Evolutionary conservation across 2,113 vertebrate genomes (phyloP), one percentile per base, ranked within the genome.

Genomic region (Cyanoderma ruficeps): DNA sequence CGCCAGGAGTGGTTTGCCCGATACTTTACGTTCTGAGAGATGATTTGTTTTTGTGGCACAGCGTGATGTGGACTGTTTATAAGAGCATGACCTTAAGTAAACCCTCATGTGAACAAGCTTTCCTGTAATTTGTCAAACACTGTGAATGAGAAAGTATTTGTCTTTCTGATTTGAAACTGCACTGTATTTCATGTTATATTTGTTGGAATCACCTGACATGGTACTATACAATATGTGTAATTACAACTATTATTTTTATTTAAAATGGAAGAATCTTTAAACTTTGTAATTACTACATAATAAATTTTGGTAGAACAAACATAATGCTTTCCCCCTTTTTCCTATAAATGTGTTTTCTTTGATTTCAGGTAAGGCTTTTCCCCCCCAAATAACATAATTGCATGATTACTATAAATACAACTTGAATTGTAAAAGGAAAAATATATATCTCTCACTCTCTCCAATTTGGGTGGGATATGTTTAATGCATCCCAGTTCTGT

Each of bases 1-100:
- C 99, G 98, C 96, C 99, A 99, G 98, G 99, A 99, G 97, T 99
- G 99, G 99, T 98, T 99, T 94, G 99, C 99, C 97, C 99, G 99
- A 60, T 99, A 99, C 98, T 99, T 99, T 98, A 99, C 99, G 18
- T 99, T 99, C 98, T 99, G 99, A 99, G 97, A 94, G 96, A 97
- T 7, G 81, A 67, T 86, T 85, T 87, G 83, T 84, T 93, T 85
- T 89, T 84, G 94, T 96, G 97, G 96, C 97, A 96, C 97, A 94
- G 97, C 88, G 91, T 96, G 96, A 37, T 53, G 94, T 97, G 97
- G 96, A 97, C 97, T 96, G 87, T 98, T 96, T 91, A 94, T 98
- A 97, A 98, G 97, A 99, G 99, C 99, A 99, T 99, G 99, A 98
- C 97, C 95, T 97, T 96, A 95, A 74, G 52, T 93, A 96, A 96